A percentile compares a stretch with the other conserved stretches of the same genome.
Evolutionary conservation across 2,888 invertebrate genomes (phyloP).

Genomic region (Lissocephala sabroskyi): DNA sequence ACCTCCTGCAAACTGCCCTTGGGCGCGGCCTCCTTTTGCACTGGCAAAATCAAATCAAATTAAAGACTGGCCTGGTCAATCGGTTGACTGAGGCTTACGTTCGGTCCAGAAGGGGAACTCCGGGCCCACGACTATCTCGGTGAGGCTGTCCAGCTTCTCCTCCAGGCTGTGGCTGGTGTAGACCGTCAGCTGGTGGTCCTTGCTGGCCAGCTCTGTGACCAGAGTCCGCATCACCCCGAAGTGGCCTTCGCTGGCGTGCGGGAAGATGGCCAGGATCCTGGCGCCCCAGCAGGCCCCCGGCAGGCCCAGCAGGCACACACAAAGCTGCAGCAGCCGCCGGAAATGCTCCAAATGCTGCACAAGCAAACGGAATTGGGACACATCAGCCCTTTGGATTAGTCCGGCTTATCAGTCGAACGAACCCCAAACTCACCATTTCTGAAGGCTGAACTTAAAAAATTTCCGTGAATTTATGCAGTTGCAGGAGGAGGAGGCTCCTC

Average conservation of each 20-base stretch:
- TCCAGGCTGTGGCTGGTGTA: conserved; percentile 65
- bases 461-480: too few species aligned
- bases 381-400: too few species aligned
- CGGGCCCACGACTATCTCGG: conserved; percentile 62
- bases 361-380: conserved; percentile 49
- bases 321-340: conserved; percentile 1
- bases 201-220: conserved; percentile 71
- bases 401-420: too few species aligned
- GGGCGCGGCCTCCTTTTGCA: conserved; percentile 40
- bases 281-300: too few species aligned
- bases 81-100: conserved; percentile 41
- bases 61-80: not conserved
- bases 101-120: conserved; percentile 66
- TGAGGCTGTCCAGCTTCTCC: conserved; percentile 66
- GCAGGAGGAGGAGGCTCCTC: conserved; percentile 3
- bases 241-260: conserved; percentile 69
- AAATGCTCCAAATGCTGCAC: too few species aligned
- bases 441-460: not conserved
- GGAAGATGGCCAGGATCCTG: conserved; percentile 67
- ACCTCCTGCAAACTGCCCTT: conserved; percentile 42
- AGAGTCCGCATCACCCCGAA: conserved; percentile 72
- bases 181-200: conserved; percentile 72
- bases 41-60: conserved; percentile 21
- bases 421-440: conserved; percentile 17
- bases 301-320: too few species aligned